phyloP scores from a whole-genome alignment of 2,113 vertebrate genomes.

The Trematocara zebra region DNA sequence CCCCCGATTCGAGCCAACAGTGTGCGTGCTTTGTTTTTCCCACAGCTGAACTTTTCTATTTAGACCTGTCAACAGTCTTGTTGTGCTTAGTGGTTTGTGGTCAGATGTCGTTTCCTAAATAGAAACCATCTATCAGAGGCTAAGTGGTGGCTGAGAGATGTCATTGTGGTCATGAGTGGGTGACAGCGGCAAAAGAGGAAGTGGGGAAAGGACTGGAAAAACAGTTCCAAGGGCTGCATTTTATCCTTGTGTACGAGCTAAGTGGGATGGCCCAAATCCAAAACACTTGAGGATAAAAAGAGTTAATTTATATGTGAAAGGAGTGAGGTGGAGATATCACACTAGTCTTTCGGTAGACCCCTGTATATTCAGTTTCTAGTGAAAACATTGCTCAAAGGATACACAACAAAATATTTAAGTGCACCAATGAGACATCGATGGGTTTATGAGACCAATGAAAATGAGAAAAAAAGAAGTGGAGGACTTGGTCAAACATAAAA shows the following conservation, averaged over 20 bases:
- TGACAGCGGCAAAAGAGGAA: constrained; percentile 51
- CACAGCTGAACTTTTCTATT: constrained; percentile 52
- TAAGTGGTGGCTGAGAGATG: constrained; percentile 65
- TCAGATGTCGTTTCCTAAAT: constrained; percentile 61
- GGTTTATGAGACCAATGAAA: background rate
- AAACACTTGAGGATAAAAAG: background rate
- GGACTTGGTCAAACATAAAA: background rate
- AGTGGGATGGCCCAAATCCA: constrained; percentile 19
- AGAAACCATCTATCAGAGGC: constrained; percentile 69
- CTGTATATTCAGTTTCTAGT: background rate
- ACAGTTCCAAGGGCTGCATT: constrained; percentile 30
- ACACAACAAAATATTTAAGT: background rate
- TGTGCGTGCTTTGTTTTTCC: constrained; percentile 37
- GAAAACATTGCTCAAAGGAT: background rate
- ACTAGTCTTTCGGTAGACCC: background rate
- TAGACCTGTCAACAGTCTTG: constrained; percentile 59
- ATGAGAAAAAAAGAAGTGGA: background rate
- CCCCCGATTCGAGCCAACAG: background rate
- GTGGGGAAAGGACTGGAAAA: constrained; percentile 50
- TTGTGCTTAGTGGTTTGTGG: constrained; percentile 59
- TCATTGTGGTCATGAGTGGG: constrained; percentile 66
- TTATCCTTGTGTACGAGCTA: constrained; percentile 41
- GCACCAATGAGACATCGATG: background rate
- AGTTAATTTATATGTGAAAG: constrained; percentile 29
- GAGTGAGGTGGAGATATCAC: background rate